phyloP scores from a whole-genome alignment of 2,888 invertebrate genomes.

The Frankliniella fusca region DNA sequence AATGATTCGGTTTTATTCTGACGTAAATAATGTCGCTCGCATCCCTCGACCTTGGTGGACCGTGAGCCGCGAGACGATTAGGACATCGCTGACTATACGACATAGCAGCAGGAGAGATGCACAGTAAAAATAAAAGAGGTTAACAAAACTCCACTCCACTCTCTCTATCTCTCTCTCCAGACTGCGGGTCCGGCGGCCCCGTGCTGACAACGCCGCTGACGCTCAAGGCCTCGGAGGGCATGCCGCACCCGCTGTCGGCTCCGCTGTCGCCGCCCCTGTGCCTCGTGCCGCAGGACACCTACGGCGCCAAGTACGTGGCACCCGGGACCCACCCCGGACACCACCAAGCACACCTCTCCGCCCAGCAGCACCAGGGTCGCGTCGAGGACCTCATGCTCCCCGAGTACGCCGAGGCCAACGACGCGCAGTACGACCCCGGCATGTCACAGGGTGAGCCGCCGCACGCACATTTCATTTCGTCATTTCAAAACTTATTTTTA shows the following conservation, averaged over 20 bases:
- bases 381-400: constrained; percentile 30
- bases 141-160: too few species aligned
- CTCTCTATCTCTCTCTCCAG: constrained; percentile 47
- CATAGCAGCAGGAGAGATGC: too few species aligned
- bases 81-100: too few species aligned
- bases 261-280: constrained; percentile 44
- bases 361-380: background rate
- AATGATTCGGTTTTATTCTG: too few species aligned
- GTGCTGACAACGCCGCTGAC: constrained; percentile 60
- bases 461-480: too few species aligned
- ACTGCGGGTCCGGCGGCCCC: constrained; percentile 55
- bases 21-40: too few species aligned
- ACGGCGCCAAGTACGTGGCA: constrained; percentile 8
- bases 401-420: constrained; percentile 21
- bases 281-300: constrained; percentile 16
- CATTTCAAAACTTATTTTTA: too few species aligned
- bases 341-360: background rate
- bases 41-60: too few species aligned
- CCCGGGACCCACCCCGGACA: background rate
- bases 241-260: constrained; percentile 54
- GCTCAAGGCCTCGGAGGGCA: constrained; percentile 56
- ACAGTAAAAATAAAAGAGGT: too few species aligned
- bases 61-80: too few species aligned
- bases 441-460: background rate
- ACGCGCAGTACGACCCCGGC: constrained; percentile 2